These are phyloP conservation scores for Pristis pectinata DNA, from an alignment of 2,797 vertebrate genomes.

Conservation along the genomic window DNA sequence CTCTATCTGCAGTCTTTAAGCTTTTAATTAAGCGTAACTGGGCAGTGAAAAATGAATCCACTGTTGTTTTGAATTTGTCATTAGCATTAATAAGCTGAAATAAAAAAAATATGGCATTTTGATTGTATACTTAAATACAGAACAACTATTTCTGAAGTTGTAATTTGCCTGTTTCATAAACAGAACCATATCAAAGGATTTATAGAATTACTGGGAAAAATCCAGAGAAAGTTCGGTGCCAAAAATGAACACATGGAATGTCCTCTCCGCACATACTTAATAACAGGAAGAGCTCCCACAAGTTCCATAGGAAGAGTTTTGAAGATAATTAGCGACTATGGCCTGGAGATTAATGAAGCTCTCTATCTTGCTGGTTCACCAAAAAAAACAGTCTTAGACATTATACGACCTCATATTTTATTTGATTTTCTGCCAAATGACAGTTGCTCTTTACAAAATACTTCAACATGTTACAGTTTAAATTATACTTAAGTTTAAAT, in stretches of 20 bases:
- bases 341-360: slow-evolving; percentile 33
- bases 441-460: not conserved
- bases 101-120: slow-evolving; percentile 7
- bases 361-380: slow-evolving; percentile 37
- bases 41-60: not conserved
- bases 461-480: not conserved
- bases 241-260: slow-evolving; percentile 34
- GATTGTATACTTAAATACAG: not conserved
- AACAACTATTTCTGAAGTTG: slow-evolving; percentile 35
- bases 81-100: slow-evolving; percentile 1
- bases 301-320: not conserved
- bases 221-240: slow-evolving; percentile 36
- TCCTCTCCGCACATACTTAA: slow-evolving; percentile 39
- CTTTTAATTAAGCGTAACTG: slow-evolving; percentile 22
- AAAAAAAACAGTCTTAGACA: slow-evolving; percentile 33
- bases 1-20: not conserved
- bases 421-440: not conserved
- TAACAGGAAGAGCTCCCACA: not conserved
- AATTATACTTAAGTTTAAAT: not conserved
- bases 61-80: not conserved
- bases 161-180: slow-evolving; percentile 32
- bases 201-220: slow-evolving; percentile 33
- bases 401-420: slow-evolving; percentile 29
- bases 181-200: slow-evolving; percentile 36
- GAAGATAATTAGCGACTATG: slow-evolving; percentile 21